Evolutionary conservation across 2,797 vertebrate species (phyloP), one percentile per base, ranked within the genome.

Genomic region (Adrianichthys oophorus): DNA sequence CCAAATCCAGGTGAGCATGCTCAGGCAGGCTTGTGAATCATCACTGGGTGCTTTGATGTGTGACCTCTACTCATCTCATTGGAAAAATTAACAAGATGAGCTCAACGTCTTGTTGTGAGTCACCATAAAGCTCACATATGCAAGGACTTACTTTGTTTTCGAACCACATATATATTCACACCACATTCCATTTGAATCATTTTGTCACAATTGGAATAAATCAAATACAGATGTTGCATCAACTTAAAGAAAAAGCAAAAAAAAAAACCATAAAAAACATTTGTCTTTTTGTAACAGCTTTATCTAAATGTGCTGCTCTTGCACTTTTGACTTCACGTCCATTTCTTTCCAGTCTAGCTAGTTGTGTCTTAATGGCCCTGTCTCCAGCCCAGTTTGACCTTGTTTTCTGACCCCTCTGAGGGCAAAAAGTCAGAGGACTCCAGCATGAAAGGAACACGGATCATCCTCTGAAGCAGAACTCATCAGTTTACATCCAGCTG

Each of bases 21-120:
- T 81, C 7, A 64, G 84, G 65, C 90, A 90, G 78, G 89, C 77
- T 84, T 71, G 76, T 12, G 15, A 72, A 62, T 87, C 83, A 85
- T 84, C 82, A 84, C 59, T 51, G 76, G 62, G 56, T 1, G 64
- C 88, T 90, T 90, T 90, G 87, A 89, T 87, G 82, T 84, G 71
- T 75, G 82, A 87, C 82, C 85, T 52, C 78, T 85, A 78, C 78
- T 78, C 73, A 60, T 74, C 65, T 40, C 5, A 44, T 67, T 68
- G 77, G 62, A 68, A 62, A 85, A 74, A 83, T 80, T 52, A 84
- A 79, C 68, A 52, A 55, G 64, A 62, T 73, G 78, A 80, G 67
- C 65, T 79, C 53, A 71, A 68, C 62, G 45, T 63, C 29, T 58
- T 48, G 58, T 32, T 17, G 42, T 41, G 57, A 56, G 57, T 60